These are phyloP conservation scores for Amyelois transitella DNA, from an alignment of 1,140 invertebrate genomes.

Conservation along the genomic window DNA sequence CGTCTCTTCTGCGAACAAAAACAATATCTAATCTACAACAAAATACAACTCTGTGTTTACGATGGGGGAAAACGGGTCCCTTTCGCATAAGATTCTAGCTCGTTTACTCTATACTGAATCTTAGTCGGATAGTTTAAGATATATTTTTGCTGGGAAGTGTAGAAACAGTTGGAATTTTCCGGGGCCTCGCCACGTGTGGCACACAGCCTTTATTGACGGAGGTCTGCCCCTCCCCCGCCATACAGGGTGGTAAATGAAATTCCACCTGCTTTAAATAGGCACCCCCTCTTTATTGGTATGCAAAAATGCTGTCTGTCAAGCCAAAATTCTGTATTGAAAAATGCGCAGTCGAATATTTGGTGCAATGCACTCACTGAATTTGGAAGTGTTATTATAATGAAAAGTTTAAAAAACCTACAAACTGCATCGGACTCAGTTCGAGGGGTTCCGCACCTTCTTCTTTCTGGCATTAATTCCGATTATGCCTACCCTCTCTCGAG, in stretches of 20 bases:
- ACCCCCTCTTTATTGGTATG: slow-evolving; percentile 35
- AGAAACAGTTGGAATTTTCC: slow-evolving; percentile 43
- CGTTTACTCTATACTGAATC: slow-evolving; percentile 15
- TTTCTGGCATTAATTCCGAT: too few relatives aligned
- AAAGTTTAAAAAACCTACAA: too few relatives aligned
- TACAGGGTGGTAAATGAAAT: slow-evolving; percentile 46
- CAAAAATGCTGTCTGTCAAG: slow-evolving; percentile 28
- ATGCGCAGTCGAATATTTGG: slow-evolving; percentile 3
- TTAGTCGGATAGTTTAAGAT: slow-evolving; percentile 16
- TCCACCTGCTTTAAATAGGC: slow-evolving; percentile 55
- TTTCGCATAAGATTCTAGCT: slow-evolving; percentile 37
- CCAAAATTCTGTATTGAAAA: slow-evolving; percentile 10
- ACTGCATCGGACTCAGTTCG: too few relatives aligned
- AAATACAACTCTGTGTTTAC: slow-evolving; percentile 57
- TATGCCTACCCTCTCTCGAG: too few relatives aligned
- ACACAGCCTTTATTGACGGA: slow-evolving; percentile 56
- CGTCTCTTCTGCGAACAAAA: slow-evolving; percentile 9
- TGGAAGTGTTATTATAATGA: too few relatives aligned
- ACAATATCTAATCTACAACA: slow-evolving; percentile 34
- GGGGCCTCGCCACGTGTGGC: slow-evolving; percentile 54
- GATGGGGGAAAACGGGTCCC: slow-evolving; percentile 56
- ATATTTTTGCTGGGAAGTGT: slow-evolving; percentile 5
- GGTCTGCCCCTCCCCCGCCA: slow-evolving; percentile 35
- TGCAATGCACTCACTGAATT: not conserved
- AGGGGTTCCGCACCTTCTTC: too few relatives aligned